Percentiles rank a stretch among this genome's conserved stretches.
These are phyloP conservation scores for Lasiurus borealis DNA, from an alignment of 2,113 vertebrate genomes.

Conservation along the genomic window DNA sequence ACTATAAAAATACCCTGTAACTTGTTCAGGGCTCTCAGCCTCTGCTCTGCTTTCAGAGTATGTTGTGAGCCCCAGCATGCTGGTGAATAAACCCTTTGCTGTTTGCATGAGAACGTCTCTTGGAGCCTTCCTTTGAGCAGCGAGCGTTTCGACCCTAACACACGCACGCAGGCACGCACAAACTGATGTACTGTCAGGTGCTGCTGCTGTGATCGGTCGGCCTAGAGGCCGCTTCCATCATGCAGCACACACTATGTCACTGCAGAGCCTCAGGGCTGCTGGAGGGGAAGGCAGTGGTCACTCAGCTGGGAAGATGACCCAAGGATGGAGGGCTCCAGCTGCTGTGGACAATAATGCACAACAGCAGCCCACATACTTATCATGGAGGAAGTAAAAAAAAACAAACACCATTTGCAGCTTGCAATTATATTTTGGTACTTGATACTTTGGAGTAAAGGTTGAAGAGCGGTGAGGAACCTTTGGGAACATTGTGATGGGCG, in stretches of 20 bases:
- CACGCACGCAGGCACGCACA: too few species aligned
- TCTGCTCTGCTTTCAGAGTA: too few species aligned
- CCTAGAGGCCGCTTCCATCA: neutral
- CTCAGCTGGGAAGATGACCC: neutral
- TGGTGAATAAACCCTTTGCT: too few species aligned
- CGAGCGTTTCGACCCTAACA: too few species aligned
- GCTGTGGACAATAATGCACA: conserved; percentile 96
- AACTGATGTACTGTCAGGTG: too few species aligned
- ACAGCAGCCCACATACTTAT: conserved; percentile 95
- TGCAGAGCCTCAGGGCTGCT: neutral
- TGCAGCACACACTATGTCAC: fast-evolving
- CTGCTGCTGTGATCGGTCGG: neutral
- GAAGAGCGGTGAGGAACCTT: conserved; percentile 62
- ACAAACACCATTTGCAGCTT: conserved; percentile 96
- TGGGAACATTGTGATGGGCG: conserved; percentile 64
- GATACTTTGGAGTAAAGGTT: conserved; percentile 76
- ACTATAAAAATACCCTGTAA: too few species aligned
- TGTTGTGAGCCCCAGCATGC: too few species aligned
- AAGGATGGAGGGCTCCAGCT: conserved; percentile 89
- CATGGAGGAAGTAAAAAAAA: conserved; percentile 96
- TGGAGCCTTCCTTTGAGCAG: too few species aligned
- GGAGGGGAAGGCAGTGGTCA: neutral
- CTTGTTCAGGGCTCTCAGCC: too few species aligned
- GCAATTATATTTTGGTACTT: conserved; percentile 93
- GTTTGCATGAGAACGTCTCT: too few species aligned